Percentiles rank a stretch among this genome's conserved stretches.
Conservation (phyloP, 2,888 invertebrate genomes). For the Danaus chrysippus region DNA sequence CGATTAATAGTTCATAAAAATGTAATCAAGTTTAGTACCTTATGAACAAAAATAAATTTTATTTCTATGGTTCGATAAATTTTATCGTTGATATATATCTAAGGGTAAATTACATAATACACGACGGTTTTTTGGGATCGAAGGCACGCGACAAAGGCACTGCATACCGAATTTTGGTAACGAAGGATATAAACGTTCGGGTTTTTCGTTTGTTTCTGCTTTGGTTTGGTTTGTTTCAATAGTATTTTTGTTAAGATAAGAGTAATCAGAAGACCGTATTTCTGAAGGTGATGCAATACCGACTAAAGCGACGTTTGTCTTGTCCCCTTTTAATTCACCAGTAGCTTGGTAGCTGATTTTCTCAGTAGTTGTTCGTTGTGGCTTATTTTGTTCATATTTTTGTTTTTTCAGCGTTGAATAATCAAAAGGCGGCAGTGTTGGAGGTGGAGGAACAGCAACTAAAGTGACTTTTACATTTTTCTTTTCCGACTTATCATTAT, state of each 20-base stretch:
- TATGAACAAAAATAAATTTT: no score
- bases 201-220: constrained; percentile 3
- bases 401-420: constrained; percentile 18
- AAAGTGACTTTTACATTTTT: background rate
- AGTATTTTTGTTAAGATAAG: constrained; percentile 13
- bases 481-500: constrained; percentile 14
- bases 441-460: constrained; percentile 18
- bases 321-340: constrained; percentile 12
- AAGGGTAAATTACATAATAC: no score
- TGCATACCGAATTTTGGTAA: background rate
- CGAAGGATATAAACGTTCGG: constrained; percentile 5
- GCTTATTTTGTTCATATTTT: background rate
- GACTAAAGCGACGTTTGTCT: background rate
- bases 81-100: no score
- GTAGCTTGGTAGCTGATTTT: constrained; percentile 1
- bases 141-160: constrained; percentile 9
- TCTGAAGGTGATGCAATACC: constrained; percentile 22
- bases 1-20: no score
- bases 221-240: constrained; percentile 5
- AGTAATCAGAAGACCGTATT: constrained; percentile 24
- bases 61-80: no score
- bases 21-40: no score
- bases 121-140: background rate
- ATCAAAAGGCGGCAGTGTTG: constrained; percentile 26
- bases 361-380: constrained; percentile 5